These are phyloP conservation scores for Plebejus melissa DNA, from an alignment of 2,888 invertebrate species.

Conservation along the genomic window DNA sequence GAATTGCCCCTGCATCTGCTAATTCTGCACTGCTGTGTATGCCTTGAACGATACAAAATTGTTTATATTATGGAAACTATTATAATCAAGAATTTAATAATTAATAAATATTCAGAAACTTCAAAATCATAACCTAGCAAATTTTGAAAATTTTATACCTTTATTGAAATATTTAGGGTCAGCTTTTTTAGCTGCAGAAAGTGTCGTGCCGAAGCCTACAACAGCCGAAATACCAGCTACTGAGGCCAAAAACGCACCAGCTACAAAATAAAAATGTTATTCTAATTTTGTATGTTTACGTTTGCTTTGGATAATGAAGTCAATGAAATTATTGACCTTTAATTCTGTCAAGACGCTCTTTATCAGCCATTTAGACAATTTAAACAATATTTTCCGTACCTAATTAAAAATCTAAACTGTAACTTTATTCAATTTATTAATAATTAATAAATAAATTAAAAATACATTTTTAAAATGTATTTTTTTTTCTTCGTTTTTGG, in stretches of 20 bases:
- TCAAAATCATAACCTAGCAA: background rate
- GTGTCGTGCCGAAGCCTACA: slow-evolving; percentile 88
- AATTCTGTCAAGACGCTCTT: slow-evolving; percentile 64
- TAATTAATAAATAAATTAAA: no score
- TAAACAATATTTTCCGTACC: background rate
- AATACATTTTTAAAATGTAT: no score
- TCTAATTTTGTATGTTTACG: slow-evolving; percentile 29
- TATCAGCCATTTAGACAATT: slow-evolving; percentile 47
- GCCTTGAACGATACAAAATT: slow-evolving; percentile 48
- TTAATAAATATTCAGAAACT: background rate
- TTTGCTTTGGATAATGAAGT: slow-evolving; percentile 3
- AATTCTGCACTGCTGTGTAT: slow-evolving; percentile 80
- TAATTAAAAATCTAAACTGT: no score
- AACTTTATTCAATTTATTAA: background rate
- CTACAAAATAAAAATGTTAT: slow-evolving; percentile 63
- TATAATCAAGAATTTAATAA: background rate
- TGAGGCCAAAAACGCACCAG: slow-evolving; percentile 83
- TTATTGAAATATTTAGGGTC: slow-evolving; percentile 89
- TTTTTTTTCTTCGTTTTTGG: no score
- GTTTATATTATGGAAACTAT: background rate
- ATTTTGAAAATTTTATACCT: slow-evolving; percentile 51
- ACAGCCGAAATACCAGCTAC: slow-evolving; percentile 89
- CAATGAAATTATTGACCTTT: slow-evolving; percentile 43
- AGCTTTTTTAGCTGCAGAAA: slow-evolving; percentile 87
- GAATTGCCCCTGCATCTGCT: slow-evolving; percentile 86